Evolutionary conservation across 2,888 invertebrate species (phyloP).

Genomic region (Cheilosia urbana): DNA sequence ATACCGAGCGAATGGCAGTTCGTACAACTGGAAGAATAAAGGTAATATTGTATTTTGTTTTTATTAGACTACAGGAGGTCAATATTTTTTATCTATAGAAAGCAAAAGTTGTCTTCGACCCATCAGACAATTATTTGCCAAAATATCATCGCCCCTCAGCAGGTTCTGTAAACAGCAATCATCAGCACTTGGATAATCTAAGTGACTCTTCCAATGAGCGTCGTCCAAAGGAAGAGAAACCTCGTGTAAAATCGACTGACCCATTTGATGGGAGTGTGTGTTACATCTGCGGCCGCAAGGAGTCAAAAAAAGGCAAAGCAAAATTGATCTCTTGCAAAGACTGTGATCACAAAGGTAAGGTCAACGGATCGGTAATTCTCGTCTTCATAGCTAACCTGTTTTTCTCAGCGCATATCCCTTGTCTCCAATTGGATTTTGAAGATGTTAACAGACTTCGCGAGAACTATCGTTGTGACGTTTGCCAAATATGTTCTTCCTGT

Average conservation of each 20-base stretch:
- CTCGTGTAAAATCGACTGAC: constrained; percentile 3
- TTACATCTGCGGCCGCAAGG: constrained; percentile 78
- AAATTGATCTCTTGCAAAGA: constrained; percentile 80
- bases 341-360: constrained; percentile 79
- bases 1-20: constrained; percentile 76
- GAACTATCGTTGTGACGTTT: constrained; percentile 94
- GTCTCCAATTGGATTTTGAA: constrained; percentile 79
- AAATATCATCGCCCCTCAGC: constrained; percentile 77
- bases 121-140: constrained; percentile 92
- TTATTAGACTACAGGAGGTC: neutral
- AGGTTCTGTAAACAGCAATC: constrained; percentile 49
- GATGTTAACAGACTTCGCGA: constrained; percentile 79
- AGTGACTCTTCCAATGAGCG: constrained; percentile 63
- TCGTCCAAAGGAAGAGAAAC: constrained; percentile 55
- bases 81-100: constrained; percentile 84
- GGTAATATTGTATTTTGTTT: constrained; percentile 74
- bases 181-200: constrained; percentile 38
- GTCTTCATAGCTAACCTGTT: constrained; percentile 65
- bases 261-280: constrained; percentile 73
- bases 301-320: constrained; percentile 80
- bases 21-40: constrained; percentile 83
- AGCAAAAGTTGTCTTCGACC: constrained; percentile 94
- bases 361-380: neutral
- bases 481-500: constrained; percentile 93
- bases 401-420: constrained; percentile 85